Base-by-base conservation (phyloP, 2,113 vertebrate genomes). In the Thomomys bottae region DNA sequence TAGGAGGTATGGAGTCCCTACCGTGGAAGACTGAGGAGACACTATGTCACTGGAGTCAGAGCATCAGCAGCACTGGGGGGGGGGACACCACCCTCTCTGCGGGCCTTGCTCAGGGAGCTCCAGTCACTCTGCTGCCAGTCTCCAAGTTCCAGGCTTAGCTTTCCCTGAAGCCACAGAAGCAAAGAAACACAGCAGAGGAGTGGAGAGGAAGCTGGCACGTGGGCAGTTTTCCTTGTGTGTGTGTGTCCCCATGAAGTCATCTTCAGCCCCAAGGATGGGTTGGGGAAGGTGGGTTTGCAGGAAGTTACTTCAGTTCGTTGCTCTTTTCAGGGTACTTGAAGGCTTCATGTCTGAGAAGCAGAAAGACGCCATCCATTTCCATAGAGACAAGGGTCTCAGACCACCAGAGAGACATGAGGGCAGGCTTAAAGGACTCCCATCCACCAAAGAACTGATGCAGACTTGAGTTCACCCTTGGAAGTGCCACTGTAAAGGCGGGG, bases 241-340 rank as follows among this genome's bases (percentile, higher is more conserved):
- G 20, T n/a, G 6, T 38, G n/a, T 54, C 84, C 61, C 21, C 38
- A 57, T 9, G 36, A 3, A 8, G 32, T 26, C 73, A 32, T 38
- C 21, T 20, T n/a, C 6, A 40, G 24, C 34, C 26, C 17, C 4
- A 34, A 66, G n/a, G 36, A 68, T 40, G 23, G 21, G 6, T 14
- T 15, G 38, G 21, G 32, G 30, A 45, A 42, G 8, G 8, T 28
- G 3, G 11, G 20, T 14, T 82, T 79, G n/a, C 80, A 24, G 40
- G 36, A 72, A 66, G 7, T 26, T 15, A 45, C 4, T 12, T 84
- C 36, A 10, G 24, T 79, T 82, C 85, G 8, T 61, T 61, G 49
- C 75, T 94, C 21, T 68, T 45, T 88, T 71, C 61, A 86, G 84
- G 84, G 20, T 66, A 12, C 18, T 45, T 54, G 64, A 79, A 85